Evolutionary conservation across 2,888 invertebrate genomes (phyloP).

Genomic region (Pandemis heparana): DNA sequence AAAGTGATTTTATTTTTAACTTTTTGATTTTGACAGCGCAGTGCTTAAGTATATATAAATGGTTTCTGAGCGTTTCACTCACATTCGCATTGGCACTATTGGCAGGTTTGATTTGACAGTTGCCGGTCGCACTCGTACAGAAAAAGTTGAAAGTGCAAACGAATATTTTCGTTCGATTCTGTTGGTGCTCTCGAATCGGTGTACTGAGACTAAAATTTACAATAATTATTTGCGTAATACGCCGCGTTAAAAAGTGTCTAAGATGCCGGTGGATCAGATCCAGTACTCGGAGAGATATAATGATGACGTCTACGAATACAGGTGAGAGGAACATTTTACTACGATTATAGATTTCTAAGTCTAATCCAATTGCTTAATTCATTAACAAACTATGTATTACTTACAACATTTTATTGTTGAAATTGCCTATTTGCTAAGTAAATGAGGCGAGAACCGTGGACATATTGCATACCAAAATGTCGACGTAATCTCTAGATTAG

Average conservation of each 20-base stretch:
- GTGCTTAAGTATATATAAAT: no score
- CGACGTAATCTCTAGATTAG: conserved; percentile 18
- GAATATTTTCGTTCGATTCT: conserved; percentile 25
- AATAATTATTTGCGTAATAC: not conserved
- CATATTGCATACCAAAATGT: conserved; percentile 15
- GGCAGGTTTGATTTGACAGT: conserved; percentile 15
- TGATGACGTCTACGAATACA: conserved; percentile 95
- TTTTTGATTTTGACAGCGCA: no score
- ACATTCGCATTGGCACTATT: conserved; percentile 5
- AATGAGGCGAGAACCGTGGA: not conserved
- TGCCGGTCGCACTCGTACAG: conserved; percentile 27
- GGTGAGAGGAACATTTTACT: conserved; percentile 80
- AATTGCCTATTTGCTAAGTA: not conserved
- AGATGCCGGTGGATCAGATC: conserved; percentile 92
- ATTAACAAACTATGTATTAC: not conserved
- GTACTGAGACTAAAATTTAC: not conserved
- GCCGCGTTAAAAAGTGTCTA: conserved; percentile 11
- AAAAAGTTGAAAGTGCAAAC: conserved; percentile 41
- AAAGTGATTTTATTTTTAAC: no score
- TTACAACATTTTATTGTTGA: not conserved
- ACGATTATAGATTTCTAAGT: not conserved
- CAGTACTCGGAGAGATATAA: conserved; percentile 97
- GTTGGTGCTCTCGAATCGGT: conserved; percentile 3
- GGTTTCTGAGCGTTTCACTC: conserved; percentile 21
- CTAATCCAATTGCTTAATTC: not conserved